A percentile compares a stretch with the other conserved stretches of the same genome.
These are phyloP conservation scores for Tipula vernalis DNA, from an alignment of 2,888 invertebrate species.

Conservation along the genomic window DNA sequence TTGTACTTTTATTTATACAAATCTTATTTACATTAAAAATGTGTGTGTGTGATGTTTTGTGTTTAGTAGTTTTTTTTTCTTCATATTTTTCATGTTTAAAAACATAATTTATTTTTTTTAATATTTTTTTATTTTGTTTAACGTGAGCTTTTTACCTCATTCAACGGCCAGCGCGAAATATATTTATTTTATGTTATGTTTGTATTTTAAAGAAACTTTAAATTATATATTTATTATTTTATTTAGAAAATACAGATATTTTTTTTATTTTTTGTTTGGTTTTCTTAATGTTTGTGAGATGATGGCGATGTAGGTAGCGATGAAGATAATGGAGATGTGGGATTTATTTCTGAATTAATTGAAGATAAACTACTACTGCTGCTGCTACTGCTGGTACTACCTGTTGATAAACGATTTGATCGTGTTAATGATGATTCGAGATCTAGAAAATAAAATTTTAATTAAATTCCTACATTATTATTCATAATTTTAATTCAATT, in stretches of 20 bases:
- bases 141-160: background rate
- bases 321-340: background rate
- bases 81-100: background rate
- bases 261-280: background rate
- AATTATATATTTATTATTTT: slow-evolving; percentile 6
- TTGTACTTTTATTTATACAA: background rate
- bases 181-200: background rate
- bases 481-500: no score
- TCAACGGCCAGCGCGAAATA: background rate
- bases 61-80: background rate
- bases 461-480: no score
- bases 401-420: slow-evolving; percentile 5
- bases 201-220: background rate
- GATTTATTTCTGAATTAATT: background rate
- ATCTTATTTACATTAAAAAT: background rate
- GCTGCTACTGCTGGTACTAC: background rate
- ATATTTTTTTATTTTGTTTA: background rate
- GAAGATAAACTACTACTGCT: slow-evolving; percentile 7
- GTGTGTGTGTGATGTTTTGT: background rate
- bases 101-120: background rate
- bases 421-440: background rate
- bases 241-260: background rate
- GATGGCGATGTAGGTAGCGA: background rate
- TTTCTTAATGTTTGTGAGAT: background rate
- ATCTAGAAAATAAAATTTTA: background rate